These are phyloP conservation scores for Criorhina ranunculi DNA, from an alignment of 2,888 invertebrate species.

Conservation along the genomic window DNA sequence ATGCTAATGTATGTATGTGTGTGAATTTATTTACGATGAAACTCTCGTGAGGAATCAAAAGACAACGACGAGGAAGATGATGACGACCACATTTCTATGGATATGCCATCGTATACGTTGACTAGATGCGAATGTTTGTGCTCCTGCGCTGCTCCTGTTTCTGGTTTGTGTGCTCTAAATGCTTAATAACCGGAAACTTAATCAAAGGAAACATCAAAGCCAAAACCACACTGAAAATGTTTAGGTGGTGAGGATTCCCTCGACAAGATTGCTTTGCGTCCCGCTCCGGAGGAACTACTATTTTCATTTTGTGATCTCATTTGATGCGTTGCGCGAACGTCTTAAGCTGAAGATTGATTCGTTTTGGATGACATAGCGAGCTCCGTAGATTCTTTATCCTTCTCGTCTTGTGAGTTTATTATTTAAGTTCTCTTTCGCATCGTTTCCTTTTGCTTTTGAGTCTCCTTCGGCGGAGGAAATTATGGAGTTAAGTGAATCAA, in stretches of 20 bases:
- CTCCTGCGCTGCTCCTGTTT: constrained; percentile 6
- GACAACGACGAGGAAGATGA: too few species aligned
- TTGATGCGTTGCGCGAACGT: neutral
- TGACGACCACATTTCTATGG: constrained; percentile 7
- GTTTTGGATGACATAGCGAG: neutral
- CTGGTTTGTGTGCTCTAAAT: neutral
- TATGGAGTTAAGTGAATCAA: constrained; percentile 35
- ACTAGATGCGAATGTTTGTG: constrained; percentile 15
- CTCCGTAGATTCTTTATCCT: constrained; percentile 9
- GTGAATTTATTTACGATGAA: constrained; percentile 56
- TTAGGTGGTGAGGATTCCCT: constrained; percentile 38
- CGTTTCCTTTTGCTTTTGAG: neutral
- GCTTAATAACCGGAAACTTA: constrained; percentile 65
- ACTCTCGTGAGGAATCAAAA: constrained; percentile 44
- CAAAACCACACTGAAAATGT: constrained; percentile 58
- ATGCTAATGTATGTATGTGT: constrained; percentile 32
- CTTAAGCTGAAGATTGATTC: constrained; percentile 18
- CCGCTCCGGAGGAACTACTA: neutral
- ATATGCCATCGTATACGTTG: constrained; percentile 1
- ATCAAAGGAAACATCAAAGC: constrained; percentile 71
- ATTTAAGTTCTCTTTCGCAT: constrained; percentile 9
- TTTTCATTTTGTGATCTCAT: constrained; percentile 28
- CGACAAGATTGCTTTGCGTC: constrained; percentile 23
- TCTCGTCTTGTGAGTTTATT: constrained; percentile 33
- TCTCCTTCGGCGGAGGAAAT: neutral